Conservation (phyloP, 2,113 vertebrate genomes). For the Gymnobelideus leadbeateri region DNA sequence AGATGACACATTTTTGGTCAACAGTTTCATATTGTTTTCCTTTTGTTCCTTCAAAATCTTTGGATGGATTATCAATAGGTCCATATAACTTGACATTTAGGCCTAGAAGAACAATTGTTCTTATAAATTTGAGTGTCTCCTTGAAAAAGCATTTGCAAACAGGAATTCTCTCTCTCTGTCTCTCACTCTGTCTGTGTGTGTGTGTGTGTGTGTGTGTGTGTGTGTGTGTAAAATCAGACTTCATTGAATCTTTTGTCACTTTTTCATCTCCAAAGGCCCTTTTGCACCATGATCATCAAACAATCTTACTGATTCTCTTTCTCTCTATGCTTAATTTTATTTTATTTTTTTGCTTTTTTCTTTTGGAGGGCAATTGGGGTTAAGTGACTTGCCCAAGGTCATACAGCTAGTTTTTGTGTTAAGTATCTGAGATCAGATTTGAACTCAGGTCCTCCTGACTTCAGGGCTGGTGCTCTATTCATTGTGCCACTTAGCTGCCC, state of each 20-base stretch:
- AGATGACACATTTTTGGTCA: neutral
- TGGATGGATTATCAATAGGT: neutral
- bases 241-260: neutral
- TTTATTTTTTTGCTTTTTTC: too few species aligned
- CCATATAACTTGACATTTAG: neutral
- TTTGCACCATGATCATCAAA: neutral
- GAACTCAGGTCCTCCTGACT: too few species aligned
- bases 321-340: neutral
- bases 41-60: constrained; percentile 4
- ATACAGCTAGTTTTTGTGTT: too few species aligned
- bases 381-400: too few species aligned
- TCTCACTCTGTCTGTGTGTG: neutral
- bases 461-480: too few species aligned
- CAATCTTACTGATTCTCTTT: neutral
- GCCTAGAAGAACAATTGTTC: constrained; percentile 21
- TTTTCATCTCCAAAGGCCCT: neutral
- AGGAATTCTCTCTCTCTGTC: too few species aligned
- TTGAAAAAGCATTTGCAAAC: too few species aligned
- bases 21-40: constrained; percentile 29
- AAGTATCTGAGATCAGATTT: too few species aligned
- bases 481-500: too few species aligned
- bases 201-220: too few species aligned
- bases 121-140: neutral
- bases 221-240: neutral
- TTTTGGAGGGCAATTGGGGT: too few species aligned